Evolutionary conservation across 2,888 invertebrate genomes (phyloP).

Genomic region (Steinernema carpocapsae): DNA sequence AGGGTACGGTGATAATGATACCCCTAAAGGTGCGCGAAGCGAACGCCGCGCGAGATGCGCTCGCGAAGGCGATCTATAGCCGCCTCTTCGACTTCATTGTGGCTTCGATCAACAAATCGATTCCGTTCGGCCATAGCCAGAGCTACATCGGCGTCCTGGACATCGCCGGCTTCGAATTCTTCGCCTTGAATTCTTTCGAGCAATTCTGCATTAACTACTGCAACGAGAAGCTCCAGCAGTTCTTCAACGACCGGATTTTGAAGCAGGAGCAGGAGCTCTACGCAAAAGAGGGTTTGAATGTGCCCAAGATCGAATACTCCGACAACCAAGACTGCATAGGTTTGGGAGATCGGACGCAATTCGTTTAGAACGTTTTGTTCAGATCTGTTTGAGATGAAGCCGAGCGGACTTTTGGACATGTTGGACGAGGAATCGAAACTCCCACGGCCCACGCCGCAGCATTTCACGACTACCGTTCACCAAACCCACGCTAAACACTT

Average conservation of each 20-base stretch:
- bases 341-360: too few relatives aligned
- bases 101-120: conserved; percentile 86
- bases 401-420: conserved; percentile 85
- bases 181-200: conserved; percentile 82
- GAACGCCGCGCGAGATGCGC: conserved; percentile 88
- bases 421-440: conserved; percentile 95
- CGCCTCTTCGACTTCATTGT: conserved; percentile 95
- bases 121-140: conserved; percentile 89
- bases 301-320: conserved; percentile 89
- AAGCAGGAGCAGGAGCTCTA: conserved; percentile 86
- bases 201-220: conserved; percentile 99
- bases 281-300: conserved; percentile 87
- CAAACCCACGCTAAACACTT: conserved; percentile 81
- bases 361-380: conserved; percentile 47
- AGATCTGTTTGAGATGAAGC: conserved; percentile 77
- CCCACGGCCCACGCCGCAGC: conserved; percentile 85
- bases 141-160: conserved; percentile 95
- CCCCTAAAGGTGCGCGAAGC: conserved; percentile 93
- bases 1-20: conserved; percentile 96
- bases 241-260: conserved; percentile 86
- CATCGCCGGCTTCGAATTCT: conserved; percentile 93
- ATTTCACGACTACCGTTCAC: conserved; percentile 92
- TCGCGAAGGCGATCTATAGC: conserved; percentile 94
- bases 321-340: conserved; percentile 98
- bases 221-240: conserved; percentile 97